These are phyloP conservation scores for Montipora sp. DNA, from an alignment of 64 coral and sea anemone species.

Conservation along the genomic window DNA sequence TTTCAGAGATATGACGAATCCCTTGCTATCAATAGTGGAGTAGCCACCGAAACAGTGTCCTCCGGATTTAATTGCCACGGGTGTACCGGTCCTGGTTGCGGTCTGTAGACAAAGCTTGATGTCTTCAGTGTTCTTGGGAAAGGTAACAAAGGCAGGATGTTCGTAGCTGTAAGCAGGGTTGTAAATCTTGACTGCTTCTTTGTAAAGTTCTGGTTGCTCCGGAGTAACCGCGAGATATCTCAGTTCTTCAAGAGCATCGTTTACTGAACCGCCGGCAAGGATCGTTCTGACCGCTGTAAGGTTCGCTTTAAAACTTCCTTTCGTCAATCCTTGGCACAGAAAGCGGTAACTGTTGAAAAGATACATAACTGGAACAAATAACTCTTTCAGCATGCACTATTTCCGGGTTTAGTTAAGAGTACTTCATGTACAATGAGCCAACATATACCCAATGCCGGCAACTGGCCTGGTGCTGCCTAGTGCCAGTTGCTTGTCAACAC, in stretches of 20 bases:
- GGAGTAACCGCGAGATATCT: constrained; percentile 79
- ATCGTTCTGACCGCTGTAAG: constrained; percentile 1
- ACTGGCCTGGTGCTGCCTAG: no score
- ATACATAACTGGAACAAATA: constrained; percentile 3
- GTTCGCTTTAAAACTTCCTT: not conserved
- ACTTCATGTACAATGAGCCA: not conserved
- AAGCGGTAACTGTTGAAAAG: constrained; percentile 31
- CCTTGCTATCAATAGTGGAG: constrained; percentile 74
- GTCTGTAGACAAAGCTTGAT: constrained; percentile 78
- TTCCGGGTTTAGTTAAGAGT: not conserved
- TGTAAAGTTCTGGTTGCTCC: constrained; percentile 63
- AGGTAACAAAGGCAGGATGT: constrained; percentile 90
- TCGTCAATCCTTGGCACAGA: constrained; percentile 27
- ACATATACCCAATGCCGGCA: not conserved
- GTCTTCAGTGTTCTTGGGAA: constrained; percentile 68
- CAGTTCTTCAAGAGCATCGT: constrained; percentile 61
- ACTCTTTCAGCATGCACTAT: not conserved
- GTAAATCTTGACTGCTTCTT: constrained; percentile 84
- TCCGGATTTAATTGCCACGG: constrained; percentile 85
- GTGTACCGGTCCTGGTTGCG: constrained; percentile 40
- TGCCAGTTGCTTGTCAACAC: no score
- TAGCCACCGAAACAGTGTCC: constrained; percentile 91
- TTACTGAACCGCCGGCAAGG: not conserved
- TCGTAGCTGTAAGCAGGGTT: constrained; percentile 69
- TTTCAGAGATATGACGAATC: constrained; percentile 88